phyloP scores from a whole-genome alignment of 2,113 vertebrate genomes.

The Eublepharis macularius region DNA sequence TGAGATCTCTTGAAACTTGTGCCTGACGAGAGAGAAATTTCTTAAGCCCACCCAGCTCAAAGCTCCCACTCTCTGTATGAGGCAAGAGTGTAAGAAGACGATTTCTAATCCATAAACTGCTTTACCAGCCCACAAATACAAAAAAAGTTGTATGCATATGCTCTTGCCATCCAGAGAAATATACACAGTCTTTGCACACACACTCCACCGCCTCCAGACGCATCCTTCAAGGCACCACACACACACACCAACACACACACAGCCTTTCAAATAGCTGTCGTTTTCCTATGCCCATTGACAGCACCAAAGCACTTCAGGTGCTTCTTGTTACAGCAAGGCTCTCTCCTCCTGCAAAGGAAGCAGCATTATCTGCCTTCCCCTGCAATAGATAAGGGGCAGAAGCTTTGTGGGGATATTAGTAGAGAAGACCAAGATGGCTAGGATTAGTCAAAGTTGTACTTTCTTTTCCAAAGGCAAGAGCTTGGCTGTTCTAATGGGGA shows the following conservation, averaged over 20 bases:
- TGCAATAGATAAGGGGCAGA: constrained; percentile 15
- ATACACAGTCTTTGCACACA: not conserved
- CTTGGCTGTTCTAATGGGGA: constrained; percentile 21
- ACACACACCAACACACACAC: not conserved
- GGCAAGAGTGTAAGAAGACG: not conserved
- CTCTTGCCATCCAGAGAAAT: not conserved
- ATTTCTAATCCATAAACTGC: constrained; percentile 13
- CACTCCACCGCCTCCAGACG: not conserved
- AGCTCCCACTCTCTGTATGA: not conserved
- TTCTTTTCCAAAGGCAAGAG: not conserved
- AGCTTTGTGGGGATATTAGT: constrained; percentile 59
- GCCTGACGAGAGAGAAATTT: not conserved
- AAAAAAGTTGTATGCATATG: too few species aligned
- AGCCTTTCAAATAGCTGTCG: not conserved
- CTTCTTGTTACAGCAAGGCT: constrained; percentile 7
- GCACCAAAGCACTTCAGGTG: not conserved
- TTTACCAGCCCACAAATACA: not conserved
- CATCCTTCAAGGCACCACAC: constrained; percentile 23
- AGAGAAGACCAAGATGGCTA: constrained; percentile 49
- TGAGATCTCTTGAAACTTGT: not conserved
- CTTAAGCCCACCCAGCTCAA: not conserved
- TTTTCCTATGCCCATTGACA: not conserved
- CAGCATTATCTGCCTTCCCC: not conserved
- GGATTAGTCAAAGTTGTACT: constrained; percentile 42
- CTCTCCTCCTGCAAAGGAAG: not conserved